These are phyloP conservation scores for Invenusta paracnida DNA, from an alignment of 2,888 invertebrate species.

Conservation along the genomic window DNA sequence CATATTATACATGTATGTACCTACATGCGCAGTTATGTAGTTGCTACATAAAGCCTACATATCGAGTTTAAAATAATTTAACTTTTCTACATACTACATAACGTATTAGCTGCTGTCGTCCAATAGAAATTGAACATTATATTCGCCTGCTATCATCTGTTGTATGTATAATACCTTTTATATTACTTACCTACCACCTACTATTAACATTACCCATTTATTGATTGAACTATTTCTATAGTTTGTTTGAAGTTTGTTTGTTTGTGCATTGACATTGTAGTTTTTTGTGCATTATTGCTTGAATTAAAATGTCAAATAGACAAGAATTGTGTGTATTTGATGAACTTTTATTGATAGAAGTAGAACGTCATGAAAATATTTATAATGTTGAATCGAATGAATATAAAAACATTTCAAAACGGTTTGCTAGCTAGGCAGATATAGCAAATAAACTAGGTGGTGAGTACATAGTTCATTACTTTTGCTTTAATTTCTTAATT, in stretches of 20 bases:
- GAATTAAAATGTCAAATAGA: constrained; percentile 4
- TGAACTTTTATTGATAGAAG: constrained; percentile 23
- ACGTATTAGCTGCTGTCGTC: neutral
- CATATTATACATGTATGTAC: constrained; percentile 8
- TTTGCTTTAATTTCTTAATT: neutral
- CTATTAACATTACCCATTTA: no score
- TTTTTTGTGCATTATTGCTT: constrained; percentile 7
- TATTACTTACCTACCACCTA: no score
- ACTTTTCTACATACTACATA: constrained; percentile 23
- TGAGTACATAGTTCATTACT: neutral
- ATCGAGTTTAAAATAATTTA: neutral
- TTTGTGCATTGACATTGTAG: neutral
- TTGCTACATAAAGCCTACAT: constrained; percentile 23
- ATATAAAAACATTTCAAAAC: neutral
- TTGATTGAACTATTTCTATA: constrained; percentile 5
- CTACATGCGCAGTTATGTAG: constrained; percentile 12
- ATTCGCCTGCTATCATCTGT: no score
- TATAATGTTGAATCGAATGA: neutral
- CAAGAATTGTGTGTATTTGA: constrained; percentile 7
- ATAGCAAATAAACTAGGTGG: neutral
- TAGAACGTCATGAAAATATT: constrained; percentile 23
- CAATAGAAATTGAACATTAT: constrained; percentile 8
- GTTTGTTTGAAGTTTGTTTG: neutral
- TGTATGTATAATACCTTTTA: no score
- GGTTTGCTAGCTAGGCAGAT: constrained; percentile 7